Base-by-base conservation (phyloP, 2,797 vertebrate species). In the Sebastiscus tertius region DNA sequence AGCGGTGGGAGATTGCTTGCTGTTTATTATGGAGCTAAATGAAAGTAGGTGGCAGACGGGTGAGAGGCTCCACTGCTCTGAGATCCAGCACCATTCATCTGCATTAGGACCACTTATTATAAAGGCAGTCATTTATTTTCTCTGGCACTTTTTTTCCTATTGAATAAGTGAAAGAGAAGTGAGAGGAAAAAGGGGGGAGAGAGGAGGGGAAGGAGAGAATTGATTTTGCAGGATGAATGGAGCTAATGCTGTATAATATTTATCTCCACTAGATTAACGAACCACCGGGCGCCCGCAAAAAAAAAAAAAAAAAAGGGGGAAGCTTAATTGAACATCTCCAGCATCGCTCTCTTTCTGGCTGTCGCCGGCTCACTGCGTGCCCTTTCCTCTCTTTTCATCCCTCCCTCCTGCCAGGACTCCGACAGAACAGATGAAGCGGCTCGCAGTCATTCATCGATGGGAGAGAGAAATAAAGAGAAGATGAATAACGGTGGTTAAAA, bases 31-130 rank as follows among this genome's bases (percentile, higher is more conserved):
- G 68, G 66, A 69, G 72, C 60, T 77, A 80, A 91, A 88, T 87
- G 77, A 88, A 85, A 81, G 24, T 70, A 60, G 75, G 80, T 77
- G 80, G 87, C 74, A 86, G 83, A 66, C 46, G 79, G 77, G 81
- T 69, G 88, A 87, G 81, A 88, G 80, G 87, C 88, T 88, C 75
- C 88, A 81, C 71, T 66, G 88, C 90, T 88, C 86, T 20, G 54
- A 82, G 73, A 90, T 91, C 86, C 83, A 68, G 68, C 80, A 20
- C 88, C 90, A 94, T 94, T 93, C 91, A 87, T 95, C 92, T 92
- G 92, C 85, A 94, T 95, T 95, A 95, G 82, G 62, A 80, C 81
- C 91, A 90, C 90, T 93, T 93, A 93, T 93, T 92, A 90, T 91
- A 90, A 86, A 90, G 87, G 91, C 84, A 75, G 92, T 80, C 49